phyloP scores from a whole-genome alignment of 2,797 vertebrate genomes.

The Smutsia temminckii region DNA sequence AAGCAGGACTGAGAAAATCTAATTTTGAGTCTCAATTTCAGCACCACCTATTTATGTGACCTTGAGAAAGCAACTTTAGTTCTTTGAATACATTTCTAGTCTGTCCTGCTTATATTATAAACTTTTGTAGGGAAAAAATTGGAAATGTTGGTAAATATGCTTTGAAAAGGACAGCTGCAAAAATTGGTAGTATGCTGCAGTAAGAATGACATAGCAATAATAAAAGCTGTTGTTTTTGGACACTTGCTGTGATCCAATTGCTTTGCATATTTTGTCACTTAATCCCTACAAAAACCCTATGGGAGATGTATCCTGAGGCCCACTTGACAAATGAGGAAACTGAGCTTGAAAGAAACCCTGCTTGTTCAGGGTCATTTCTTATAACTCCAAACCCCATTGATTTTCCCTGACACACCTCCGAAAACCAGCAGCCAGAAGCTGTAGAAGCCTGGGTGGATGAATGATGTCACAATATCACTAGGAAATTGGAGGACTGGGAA shows the following conservation, averaged over 20 bases:
- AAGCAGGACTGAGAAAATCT: background rate
- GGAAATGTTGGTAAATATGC: background rate
- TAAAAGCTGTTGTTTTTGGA: background rate
- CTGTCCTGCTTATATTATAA: background rate
- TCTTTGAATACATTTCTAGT: background rate
- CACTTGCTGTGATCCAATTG: background rate
- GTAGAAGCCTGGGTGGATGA: background rate
- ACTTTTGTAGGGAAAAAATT: background rate
- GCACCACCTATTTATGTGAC: background rate
- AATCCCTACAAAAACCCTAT: background rate
- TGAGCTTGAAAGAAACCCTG: background rate
- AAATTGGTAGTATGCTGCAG: background rate
- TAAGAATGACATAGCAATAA: background rate
- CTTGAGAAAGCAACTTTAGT: background rate
- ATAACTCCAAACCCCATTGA: background rate
- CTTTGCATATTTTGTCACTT: background rate
- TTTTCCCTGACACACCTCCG: background rate
- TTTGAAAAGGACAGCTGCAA: background rate
- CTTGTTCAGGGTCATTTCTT: background rate
- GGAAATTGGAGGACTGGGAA: rapidly evolving
- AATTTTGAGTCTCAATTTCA: background rate
- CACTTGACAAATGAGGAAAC: background rate
- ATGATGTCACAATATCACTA: background rate
- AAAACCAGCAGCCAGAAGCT: background rate
- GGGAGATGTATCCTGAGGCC: background rate